These are phyloP conservation scores for Chaenocephalus aceratus DNA, from an alignment of 2,113 vertebrate genomes.

Conservation along the genomic window DNA sequence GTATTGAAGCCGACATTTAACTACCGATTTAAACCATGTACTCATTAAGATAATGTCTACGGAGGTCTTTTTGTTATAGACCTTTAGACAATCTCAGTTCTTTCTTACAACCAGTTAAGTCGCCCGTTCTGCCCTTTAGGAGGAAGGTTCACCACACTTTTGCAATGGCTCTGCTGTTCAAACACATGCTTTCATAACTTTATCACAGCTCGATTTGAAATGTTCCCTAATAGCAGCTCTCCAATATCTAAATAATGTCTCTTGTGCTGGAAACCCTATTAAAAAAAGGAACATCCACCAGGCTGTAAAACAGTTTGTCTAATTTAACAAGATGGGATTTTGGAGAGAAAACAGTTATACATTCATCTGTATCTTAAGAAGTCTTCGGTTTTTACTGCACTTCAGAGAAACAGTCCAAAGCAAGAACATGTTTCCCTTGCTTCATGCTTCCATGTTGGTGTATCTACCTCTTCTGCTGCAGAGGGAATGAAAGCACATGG, in stretches of 20 bases:
- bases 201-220: background rate
- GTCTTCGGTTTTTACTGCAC: background rate
- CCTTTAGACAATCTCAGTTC: no score
- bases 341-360: background rate
- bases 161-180: no score
- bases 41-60: no score
- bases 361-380: background rate
- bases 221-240: background rate
- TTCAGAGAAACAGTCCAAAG: background rate
- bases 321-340: background rate
- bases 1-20: no score
- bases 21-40: no score
- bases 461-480: slow-evolving; percentile 15
- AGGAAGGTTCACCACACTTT: no score
- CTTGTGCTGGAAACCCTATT: background rate
- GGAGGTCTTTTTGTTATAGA: no score
- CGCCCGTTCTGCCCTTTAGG: no score
- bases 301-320: no score
- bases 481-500: slow-evolving; percentile 32
- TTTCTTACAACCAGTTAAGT: no score
- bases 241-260: background rate
- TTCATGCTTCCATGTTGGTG: background rate
- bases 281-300: background rate
- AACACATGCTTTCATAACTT: background rate
- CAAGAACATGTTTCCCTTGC: background rate